Evolutionary conservation across 2,797 vertebrate genomes (phyloP), one percentile per base, ranked within the genome.

Genomic region (Arnoldichthys spilopterus): DNA sequence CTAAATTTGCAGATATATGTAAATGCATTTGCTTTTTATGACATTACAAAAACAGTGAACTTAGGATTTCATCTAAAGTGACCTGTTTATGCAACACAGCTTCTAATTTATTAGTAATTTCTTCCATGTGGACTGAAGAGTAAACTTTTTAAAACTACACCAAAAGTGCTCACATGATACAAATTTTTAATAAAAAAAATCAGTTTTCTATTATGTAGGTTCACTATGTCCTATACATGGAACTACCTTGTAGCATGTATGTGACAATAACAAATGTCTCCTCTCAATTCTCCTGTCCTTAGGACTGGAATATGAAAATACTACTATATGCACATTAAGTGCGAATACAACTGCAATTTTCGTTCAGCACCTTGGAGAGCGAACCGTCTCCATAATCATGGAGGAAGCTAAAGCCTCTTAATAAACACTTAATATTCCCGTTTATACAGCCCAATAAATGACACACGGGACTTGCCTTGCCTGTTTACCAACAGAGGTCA

Each of bases 301-400:
- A 0, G 22, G 22, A 70, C 49, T 54, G 47, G 6, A 34, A 40
- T n/a, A 69, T 18, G 26, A 40, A 47, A 62, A n/a, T 37, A 40
- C 7, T 4, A 13, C 32, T 24, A 7, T 37, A 13, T 9, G 32
- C 20, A 7, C 11, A 43, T 40, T 61, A 2, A 22, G 7, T 20
- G 6, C 45, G 22, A 34, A 68, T 11, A 20, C 18, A 16, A 0
- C 6, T n/a, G 9, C 8, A 28, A 32, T 66, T 72, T 59, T 32
- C 8, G 1, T 87, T 91, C 85, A 91, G 88, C 51, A 91, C 89
- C 87, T 9, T n/a, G 88, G 90, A 89, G 68, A 91, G 87, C 76
- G 64, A 71, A 49, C 28, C 12, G 3, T 2, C 32, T n/a, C 28
- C 61, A 56, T 16, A 28, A 22, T 66, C 16, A 22, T 63, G 18